These are phyloP conservation scores for Drosophila baimaii DNA, from an alignment of 1,140 invertebrate species.

Conservation along the genomic window DNA sequence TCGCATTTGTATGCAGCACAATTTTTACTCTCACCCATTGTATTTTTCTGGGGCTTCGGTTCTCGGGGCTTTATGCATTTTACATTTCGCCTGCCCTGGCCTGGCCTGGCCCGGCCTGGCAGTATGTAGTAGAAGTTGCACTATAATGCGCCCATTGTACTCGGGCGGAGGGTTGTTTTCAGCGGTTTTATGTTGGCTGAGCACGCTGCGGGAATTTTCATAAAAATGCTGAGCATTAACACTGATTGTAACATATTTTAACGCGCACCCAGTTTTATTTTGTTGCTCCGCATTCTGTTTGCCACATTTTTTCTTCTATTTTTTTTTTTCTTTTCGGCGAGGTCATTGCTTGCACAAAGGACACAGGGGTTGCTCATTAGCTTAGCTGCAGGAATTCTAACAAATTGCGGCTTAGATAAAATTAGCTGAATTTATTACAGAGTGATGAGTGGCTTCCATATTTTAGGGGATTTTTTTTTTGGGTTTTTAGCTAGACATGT, in stretches of 20 bases:
- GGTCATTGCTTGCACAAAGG: constrained; percentile 20
- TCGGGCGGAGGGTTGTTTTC: constrained; percentile 11
- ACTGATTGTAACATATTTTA: constrained; percentile 80
- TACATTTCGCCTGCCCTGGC: constrained; percentile 29
- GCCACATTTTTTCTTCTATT: not conserved
- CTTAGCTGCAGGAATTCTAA: constrained; percentile 40
- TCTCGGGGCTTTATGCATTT: constrained; percentile 49
- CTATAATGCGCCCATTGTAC: constrained; percentile 70
- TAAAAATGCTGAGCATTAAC: constrained; percentile 79
- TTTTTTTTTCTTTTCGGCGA: constrained; percentile 11
- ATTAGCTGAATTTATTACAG: constrained; percentile 37
- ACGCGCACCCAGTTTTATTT: constrained; percentile 55
- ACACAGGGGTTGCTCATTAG: constrained; percentile 43
- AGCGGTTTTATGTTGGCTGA: constrained; percentile 27
- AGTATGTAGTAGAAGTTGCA: constrained; percentile 50
- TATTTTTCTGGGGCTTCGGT: constrained; percentile 47
- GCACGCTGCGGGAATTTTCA: constrained; percentile 67
- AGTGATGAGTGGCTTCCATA: not conserved
- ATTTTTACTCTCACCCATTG: constrained; percentile 66
- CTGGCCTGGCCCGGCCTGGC: constrained; percentile 13
- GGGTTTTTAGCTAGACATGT: not conserved
- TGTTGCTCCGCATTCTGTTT: constrained; percentile 16
- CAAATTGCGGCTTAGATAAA: constrained; percentile 47
- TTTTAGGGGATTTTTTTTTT: constrained; percentile 4
- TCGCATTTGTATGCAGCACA: constrained; percentile 63